Evolutionary conservation across 1,140 invertebrate genomes (phyloP), one percentile per base, ranked within the genome.

Genomic region (Chrysomallon squamiferum): DNA sequence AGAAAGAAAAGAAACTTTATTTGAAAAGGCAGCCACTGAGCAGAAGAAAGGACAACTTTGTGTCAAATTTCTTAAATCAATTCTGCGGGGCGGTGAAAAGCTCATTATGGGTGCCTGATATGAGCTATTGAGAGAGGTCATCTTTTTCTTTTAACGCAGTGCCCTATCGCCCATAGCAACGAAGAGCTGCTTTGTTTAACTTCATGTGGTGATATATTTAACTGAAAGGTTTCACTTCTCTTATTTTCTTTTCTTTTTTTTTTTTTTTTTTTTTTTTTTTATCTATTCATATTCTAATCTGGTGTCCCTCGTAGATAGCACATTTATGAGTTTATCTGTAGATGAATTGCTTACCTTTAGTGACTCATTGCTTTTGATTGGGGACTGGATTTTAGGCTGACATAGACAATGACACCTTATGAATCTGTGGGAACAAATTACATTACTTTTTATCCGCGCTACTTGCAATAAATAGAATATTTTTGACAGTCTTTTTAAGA

Each of bases 201-300:
- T 75, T 75, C 66, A 69, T 73, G 69, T 69, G 47, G 67, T 72
- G 69, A 74, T 73, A 79, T 71, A 70, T 68, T 63, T 52, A 22
- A 54, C 64, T 64, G 71, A 70, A 75, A 73, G 70, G 67, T 73
- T 71, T 73, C 58, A 64, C 72, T 72, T 63, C 65, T 69, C 63
- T 67, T 61, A 57, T 64, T n/a, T n/a, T n/a, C n/a, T n/a, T n/a
- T n/a, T n/a, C n/a, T n/a, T n/a, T n/a, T n/a, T n/a, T 68, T 73
- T 69, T 71, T 73, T 73, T 73, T 73, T 75, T 66, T 75, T 75
- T 66, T 73, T 69, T 72, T 74, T 77, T 75, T 76, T 74, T 77
- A 77, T 76, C 77, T 76, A 72, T 79, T 79, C 73, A 78, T 74
- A 76, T 75, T 78, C 71, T 78, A 76, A 76, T 76, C 58, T 64